A percentile compares a stretch with the other conserved stretches of the same genome.
Conservation (phyloP, 2,797 vertebrate genomes). For the Lagodon rhomboides region DNA sequence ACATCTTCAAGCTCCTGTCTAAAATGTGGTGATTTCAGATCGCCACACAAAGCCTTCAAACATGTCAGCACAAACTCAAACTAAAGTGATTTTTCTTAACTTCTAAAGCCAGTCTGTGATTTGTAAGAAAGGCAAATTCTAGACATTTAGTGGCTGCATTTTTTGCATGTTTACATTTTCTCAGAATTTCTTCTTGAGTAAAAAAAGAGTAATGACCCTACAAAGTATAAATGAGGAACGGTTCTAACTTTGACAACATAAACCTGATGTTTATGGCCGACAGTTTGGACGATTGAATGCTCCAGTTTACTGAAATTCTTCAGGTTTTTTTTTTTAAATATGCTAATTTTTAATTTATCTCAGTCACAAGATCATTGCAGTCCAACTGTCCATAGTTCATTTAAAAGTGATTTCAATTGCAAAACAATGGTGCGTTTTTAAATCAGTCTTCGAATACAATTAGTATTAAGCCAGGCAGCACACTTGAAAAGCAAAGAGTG, state of each 20-base stretch:
- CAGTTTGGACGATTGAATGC: neutral
- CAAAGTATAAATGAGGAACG: neutral
- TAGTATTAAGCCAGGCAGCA: too few species aligned
- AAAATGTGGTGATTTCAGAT: neutral
- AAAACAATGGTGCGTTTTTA: neutral
- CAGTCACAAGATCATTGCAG: neutral
- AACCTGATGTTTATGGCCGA: neutral
- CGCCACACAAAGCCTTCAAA: neutral
- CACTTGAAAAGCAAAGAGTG: too few species aligned
- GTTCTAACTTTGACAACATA: neutral
- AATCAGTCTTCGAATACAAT: neutral
- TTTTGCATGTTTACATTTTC: neutral
- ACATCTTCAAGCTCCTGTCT: neutral
- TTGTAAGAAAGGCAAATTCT: neutral
- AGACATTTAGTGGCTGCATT: neutral
- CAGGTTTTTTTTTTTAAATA: too few species aligned
- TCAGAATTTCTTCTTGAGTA: too few species aligned
- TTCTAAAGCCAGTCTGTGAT: neutral
- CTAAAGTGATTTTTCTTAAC: neutral
- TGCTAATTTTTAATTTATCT: neutral
- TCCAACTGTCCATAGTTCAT: too few species aligned
- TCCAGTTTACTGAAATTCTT: neutral
- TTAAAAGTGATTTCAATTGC: neutral
- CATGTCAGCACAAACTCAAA: neutral
- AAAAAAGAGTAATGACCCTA: neutral